These are phyloP conservation scores for Tetragnatha versicolor DNA, from an alignment of 1,140 invertebrate species.

Conservation along the genomic window DNA sequence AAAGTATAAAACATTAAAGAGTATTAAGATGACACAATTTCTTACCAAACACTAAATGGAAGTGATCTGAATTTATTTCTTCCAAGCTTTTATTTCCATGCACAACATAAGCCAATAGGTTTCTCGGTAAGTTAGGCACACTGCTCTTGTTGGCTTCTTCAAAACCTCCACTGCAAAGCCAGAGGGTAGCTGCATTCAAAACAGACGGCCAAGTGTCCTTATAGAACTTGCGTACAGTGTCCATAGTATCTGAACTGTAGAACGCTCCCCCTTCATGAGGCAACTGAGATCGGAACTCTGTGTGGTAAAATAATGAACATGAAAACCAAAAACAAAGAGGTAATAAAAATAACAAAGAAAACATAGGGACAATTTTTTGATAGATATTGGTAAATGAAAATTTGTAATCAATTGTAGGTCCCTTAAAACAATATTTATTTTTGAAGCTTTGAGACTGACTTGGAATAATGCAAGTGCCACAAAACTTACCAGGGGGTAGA, in stretches of 20 bases:
- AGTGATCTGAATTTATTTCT: conserved; percentile 48
- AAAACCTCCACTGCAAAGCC: conserved; percentile 74
- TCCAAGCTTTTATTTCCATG: conserved; percentile 26
- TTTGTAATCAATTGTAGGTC: background rate
- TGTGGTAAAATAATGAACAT: conserved; percentile 56
- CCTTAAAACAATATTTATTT: background rate
- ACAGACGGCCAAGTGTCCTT: conserved; percentile 91
- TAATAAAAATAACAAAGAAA: background rate
- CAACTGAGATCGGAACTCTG: conserved; percentile 90
- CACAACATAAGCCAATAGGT: conserved; percentile 9
- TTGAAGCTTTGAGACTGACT: background rate
- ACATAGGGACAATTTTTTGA: background rate
- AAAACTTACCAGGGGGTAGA: conserved; percentile 77
- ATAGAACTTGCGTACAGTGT: conserved; percentile 90
- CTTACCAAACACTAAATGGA: conserved; percentile 57
- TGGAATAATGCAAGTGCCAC: background rate
- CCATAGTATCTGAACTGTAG: conserved; percentile 95
- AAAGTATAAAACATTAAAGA: background rate
- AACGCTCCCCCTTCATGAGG: conserved; percentile 96
- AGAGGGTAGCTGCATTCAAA: conserved; percentile 89
- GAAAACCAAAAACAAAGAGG: background rate
- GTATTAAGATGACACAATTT: background rate
- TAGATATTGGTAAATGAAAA: background rate
- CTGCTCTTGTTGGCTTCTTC: conserved; percentile 39
- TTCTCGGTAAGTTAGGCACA: conserved; percentile 4